Conservation (phyloP, 92 coral and sea anemone genomes). For the Phenganax stokvisi region DNA sequence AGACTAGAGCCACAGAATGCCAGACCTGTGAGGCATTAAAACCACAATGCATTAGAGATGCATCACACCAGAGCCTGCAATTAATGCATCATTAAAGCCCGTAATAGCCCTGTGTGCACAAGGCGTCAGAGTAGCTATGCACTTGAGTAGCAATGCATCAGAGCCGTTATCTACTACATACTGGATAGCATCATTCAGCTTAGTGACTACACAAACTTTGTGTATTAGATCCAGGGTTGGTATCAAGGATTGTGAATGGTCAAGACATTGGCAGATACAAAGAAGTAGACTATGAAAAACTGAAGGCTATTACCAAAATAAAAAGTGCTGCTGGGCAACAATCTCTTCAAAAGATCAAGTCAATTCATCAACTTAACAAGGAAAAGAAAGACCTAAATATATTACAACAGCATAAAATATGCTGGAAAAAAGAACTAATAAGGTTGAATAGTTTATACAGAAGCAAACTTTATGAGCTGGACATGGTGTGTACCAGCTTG, state of each 20-base stretch:
- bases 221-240: slow-evolving; percentile 68
- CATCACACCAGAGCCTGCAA: no score
- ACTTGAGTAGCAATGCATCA: no score
- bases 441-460: slow-evolving; percentile 69
- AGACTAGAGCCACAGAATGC: no score
- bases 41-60: no score
- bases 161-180: neutral
- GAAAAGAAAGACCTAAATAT: slow-evolving; percentile 75
- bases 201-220: neutral
- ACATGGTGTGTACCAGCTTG: slow-evolving; percentile 66
- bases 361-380: slow-evolving; percentile 70
- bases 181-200: neutral
- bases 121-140: no score
- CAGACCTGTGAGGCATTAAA: no score
- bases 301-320: slow-evolving; percentile 83
- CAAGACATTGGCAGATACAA: slow-evolving; percentile 66
- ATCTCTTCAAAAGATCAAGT: slow-evolving; percentile 71
- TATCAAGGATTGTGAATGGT: slow-evolving; percentile 78
- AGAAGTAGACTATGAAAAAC: slow-evolving; percentile 82
- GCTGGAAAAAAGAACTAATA: slow-evolving; percentile 83
- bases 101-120: no score
- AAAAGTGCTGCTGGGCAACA: slow-evolving; percentile 74
- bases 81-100: no score
- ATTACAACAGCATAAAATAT: slow-evolving; percentile 82
- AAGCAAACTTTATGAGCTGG: slow-evolving; percentile 62